Evolutionary conservation across 2,113 vertebrate species (phyloP), one percentile per base, ranked within the genome.

Genomic region (Litocranius walleri): DNA sequence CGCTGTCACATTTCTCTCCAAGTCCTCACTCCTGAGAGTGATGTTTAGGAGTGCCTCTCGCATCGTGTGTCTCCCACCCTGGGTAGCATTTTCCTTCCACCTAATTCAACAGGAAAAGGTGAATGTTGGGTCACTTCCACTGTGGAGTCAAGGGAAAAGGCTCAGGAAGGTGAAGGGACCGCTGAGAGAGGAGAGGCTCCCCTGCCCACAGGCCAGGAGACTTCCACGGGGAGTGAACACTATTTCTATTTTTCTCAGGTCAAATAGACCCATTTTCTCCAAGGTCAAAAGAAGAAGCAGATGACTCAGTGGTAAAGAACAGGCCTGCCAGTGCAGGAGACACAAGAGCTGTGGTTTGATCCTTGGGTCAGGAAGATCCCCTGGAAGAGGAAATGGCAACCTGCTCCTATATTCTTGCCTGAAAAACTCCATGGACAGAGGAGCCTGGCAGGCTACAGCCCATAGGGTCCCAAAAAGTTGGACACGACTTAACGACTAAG

Each of bases 181-280:
- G 0, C 48, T 21, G 23, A 90, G 86, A 3, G 12, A 21, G 12
- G 56, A 43, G 50, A 54, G 45, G 13, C 52, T 48, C 11, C 40
- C 23, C 45, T 29, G 54, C 45, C 64, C n/a, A 16, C 3, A 3
- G 56, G 88, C 45, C 15, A 15, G 45, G 21, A 62, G 45, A 50
- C 36, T 29, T 56, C 12, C 71, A 36, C 1, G 2, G 27, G 15
- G 8, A 29, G 16, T 5, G 10, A 48, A 4, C 4, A 3, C 30
- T 21, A 30, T 16, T 14, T 16, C 45, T 1, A 3, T 87, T 25
- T 88, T n/a, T 84, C 56, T 91, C 57, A 12, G 45, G 21, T 74
- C 74, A 82, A n/a, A 88, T 29, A 43, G 33, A 12, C 27, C 14
- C 29, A 12, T 48, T 57, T 82, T 80, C 48, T 36, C 48, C 40